A percentile compares a stretch with the other conserved stretches of the same genome.
These are phyloP conservation scores for Clivina fossor DNA, from an alignment of 2,888 invertebrate genomes.

Conservation along the genomic window DNA sequence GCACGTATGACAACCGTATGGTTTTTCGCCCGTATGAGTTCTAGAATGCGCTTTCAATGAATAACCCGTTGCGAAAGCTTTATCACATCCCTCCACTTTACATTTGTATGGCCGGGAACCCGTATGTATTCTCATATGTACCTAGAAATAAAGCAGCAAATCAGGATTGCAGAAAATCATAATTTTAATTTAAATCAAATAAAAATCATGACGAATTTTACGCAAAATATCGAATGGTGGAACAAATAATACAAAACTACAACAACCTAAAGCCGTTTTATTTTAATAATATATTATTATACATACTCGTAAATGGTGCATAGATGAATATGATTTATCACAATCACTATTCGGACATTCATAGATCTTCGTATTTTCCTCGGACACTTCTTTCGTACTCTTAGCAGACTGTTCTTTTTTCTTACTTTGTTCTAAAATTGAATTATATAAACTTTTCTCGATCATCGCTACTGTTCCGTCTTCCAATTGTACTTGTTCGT, in stretches of 20 bases:
- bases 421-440: slow-evolving; percentile 38
- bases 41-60: slow-evolving; percentile 57
- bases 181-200: no score
- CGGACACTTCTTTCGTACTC: not conserved
- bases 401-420: slow-evolving; percentile 7
- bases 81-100: slow-evolving; percentile 54
- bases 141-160: slow-evolving; percentile 52
- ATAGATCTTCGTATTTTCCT: slow-evolving; percentile 42
- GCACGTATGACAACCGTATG: slow-evolving; percentile 48
- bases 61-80: slow-evolving; percentile 58
- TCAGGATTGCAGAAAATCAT: no score
- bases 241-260: not conserved
- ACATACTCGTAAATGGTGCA: slow-evolving; percentile 56
- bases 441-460: slow-evolving; percentile 41
- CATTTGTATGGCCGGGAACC: slow-evolving; percentile 57
- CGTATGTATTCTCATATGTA: slow-evolving; percentile 58
- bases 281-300: slow-evolving; percentile 7
- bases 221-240: no score
- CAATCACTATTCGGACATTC: slow-evolving; percentile 55
- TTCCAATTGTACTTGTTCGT: slow-evolving; percentile 44
- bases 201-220: no score
- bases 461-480: slow-evolving; percentile 47
- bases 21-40: slow-evolving; percentile 57
- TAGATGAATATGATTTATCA: slow-evolving; percentile 55
- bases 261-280: no score